Base-by-base conservation (phyloP, 2,888 invertebrate genomes). In the Dexiosoma caninum region DNA sequence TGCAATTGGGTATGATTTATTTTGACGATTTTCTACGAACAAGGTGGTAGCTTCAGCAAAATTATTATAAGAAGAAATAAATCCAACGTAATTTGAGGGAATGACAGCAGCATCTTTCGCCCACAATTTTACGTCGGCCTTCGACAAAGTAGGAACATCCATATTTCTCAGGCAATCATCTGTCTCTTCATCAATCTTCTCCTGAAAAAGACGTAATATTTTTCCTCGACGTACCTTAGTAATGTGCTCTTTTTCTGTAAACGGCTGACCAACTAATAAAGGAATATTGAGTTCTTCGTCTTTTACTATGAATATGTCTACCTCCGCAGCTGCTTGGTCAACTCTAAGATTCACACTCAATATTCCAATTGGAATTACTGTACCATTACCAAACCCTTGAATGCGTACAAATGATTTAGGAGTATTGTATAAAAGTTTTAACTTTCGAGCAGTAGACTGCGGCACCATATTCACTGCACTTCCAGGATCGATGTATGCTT, bases 211-310 rank as follows among this genome's bases (percentile, higher is more conserved):
- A 44, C 74, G 42, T 14, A 81, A 4, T 30, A 46, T 66, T 37
- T 81, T 81, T 9, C 75, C 70, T 16, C 66, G 53, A 8, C 78
- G 74, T 37, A 81, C 59, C 64, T 74, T 70, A 0, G 78, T 74
- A 10, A 78, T 78, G 35, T 82, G 71, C 16, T 75, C 72, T 23
- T 57, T 57, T 64, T 78, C 81, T 30, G 75, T 81, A 27, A 80
- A 76, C 4, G 80, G 75, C 21, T 81, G 76, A 10, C 75, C 64
- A 51, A 80, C 53, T 16, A 80, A 53, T 23, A 81, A 55, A 5
- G 71, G 76, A n/a, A 78, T 74, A 21, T 71, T 42, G 4, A 78
- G 23, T 35, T 64, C 51, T 19, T 55, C 40, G 37, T 78, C 78
- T 69, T 70, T 57, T 10, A 81, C 74, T 8, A 81, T 59, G 46